A percentile compares a stretch with the other conserved stretches of the same genome.
phyloP scores from a whole-genome alignment of 2,113 vertebrate genomes.

The Sakesphorus luctuosus region DNA sequence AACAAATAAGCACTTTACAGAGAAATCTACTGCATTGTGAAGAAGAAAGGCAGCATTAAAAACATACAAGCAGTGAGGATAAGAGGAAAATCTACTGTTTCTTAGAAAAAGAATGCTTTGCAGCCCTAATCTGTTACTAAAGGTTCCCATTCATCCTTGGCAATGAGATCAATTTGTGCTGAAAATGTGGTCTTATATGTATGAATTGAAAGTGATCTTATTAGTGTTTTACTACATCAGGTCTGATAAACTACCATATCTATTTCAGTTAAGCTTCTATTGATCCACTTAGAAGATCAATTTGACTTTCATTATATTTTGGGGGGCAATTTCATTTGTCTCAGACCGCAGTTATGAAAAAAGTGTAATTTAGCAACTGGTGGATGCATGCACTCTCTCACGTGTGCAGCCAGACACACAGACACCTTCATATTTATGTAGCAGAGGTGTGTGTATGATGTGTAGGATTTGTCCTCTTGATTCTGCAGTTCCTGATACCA shows the following conservation, averaged over 20 bases:
- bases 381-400: too few species aligned
- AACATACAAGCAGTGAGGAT: neutral
- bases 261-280: slow-evolving; percentile 75
- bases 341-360: slow-evolving; percentile 51
- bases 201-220: slow-evolving; percentile 74
- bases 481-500: neutral
- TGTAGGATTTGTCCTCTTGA: neutral
- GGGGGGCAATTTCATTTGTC: slow-evolving; percentile 51
- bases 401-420: accelerated
- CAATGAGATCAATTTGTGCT: slow-evolving; percentile 66
- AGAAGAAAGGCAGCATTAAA: neutral
- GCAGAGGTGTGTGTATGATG: neutral
- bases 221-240: slow-evolving; percentile 73
- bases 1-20: neutral
- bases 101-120: slow-evolving; percentile 46
- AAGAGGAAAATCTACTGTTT: slow-evolving; percentile 6
- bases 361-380: slow-evolving; percentile 25
- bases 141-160: slow-evolving; percentile 67
- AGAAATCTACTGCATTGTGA: neutral
- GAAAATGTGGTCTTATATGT: slow-evolving; percentile 63
- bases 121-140: slow-evolving; percentile 61
- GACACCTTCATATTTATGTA: neutral
- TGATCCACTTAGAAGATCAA: slow-evolving; percentile 75
- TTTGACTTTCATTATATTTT: slow-evolving; percentile 68
- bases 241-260: slow-evolving; percentile 73